phyloP scores from a whole-genome alignment of 2,888 invertebrate genomes.

The Phaonia tiefii region DNA sequence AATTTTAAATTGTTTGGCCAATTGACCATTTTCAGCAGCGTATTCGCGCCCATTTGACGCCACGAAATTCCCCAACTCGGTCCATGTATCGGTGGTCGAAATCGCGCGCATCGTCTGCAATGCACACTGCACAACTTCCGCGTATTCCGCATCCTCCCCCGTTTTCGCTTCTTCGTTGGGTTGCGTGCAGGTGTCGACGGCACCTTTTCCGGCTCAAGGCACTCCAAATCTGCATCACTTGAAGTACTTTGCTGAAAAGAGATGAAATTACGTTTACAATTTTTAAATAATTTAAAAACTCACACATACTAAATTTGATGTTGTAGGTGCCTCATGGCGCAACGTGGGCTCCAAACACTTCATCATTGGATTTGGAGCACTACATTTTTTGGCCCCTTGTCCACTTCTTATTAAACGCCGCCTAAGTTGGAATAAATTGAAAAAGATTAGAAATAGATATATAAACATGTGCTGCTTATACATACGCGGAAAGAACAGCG shows the following conservation, averaged over 20 bases:
- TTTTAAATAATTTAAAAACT: background rate
- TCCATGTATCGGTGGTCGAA: slow-evolving; percentile 35
- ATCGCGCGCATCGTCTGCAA: slow-evolving; percentile 18
- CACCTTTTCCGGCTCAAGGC: slow-evolving; percentile 26
- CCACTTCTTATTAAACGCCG: slow-evolving; percentile 29
- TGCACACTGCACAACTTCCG: slow-evolving; percentile 15
- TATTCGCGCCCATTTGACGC: slow-evolving; percentile 50
- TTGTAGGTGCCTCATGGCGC: slow-evolving; percentile 34
- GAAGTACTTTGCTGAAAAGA: slow-evolving; percentile 18
- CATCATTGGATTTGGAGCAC: too few relatives aligned
- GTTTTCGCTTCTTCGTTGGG: slow-evolving; percentile 22
- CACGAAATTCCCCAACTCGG: slow-evolving; percentile 35
- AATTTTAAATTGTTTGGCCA: slow-evolving; percentile 43
- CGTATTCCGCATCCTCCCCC: slow-evolving; percentile 28
- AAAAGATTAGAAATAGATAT: too few relatives aligned
- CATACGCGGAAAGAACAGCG: too few relatives aligned
- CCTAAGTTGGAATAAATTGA: slow-evolving; percentile 20
- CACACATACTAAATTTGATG: slow-evolving; percentile 34
- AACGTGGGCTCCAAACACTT: slow-evolving; percentile 38
- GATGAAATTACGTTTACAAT: slow-evolving; percentile 21
- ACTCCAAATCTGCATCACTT: slow-evolving; percentile 20
- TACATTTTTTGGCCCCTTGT: slow-evolving; percentile 34
- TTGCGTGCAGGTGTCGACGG: slow-evolving; percentile 21
- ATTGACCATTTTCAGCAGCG: slow-evolving; percentile 39
- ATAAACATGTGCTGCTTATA: too few relatives aligned